Evolutionary conservation across 2,888 invertebrate species (phyloP).

Genomic region (Dicranocentrus wangi): DNA sequence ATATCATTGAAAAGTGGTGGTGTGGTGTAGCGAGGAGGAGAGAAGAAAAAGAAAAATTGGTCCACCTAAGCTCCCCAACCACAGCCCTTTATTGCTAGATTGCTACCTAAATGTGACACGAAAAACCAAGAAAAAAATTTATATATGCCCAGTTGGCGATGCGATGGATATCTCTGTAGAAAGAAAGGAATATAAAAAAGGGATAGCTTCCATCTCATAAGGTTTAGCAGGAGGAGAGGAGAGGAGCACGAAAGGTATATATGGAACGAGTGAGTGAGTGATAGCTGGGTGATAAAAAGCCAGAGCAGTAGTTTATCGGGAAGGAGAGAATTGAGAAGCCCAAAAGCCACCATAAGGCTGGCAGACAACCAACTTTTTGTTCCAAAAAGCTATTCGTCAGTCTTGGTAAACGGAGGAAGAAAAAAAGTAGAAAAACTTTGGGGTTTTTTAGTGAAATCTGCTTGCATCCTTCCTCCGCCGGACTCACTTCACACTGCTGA

Average conservation of each 20-base stretch:
- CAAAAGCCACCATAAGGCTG: conserved; percentile 67
- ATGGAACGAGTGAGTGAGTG: conserved; percentile 47
- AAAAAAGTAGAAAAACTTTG: conserved; percentile 42
- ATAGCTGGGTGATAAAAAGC: conserved; percentile 63
- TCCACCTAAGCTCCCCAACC: conserved; percentile 28
- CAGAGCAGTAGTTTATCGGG: too few species aligned
- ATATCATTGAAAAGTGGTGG: neutral
- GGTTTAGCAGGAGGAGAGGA: conserved; percentile 61
- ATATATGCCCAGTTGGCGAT: too few species aligned
- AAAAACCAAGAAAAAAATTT: conserved; percentile 41
- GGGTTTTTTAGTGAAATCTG: conserved; percentile 40
- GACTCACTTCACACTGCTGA: too few species aligned
- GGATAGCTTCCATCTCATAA: conserved; percentile 13
- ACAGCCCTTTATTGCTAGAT: conserved; percentile 54
- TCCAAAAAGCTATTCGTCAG: conserved; percentile 50
- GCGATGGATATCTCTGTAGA: conserved; percentile 30
- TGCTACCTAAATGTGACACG: conserved; percentile 50
- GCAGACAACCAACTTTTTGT: conserved; percentile 62
- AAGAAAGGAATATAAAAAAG: too few species aligned
- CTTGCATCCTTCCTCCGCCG: neutral
- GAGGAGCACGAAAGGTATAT: conserved; percentile 59
- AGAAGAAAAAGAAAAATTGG: conserved; percentile 23
- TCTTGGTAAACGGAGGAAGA: too few species aligned
- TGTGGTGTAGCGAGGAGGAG: neutral
- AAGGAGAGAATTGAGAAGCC: conserved; percentile 36